Evolutionary conservation across 2,113 vertebrate genomes (phyloP).

Genomic region (Merops nubicus): DNA sequence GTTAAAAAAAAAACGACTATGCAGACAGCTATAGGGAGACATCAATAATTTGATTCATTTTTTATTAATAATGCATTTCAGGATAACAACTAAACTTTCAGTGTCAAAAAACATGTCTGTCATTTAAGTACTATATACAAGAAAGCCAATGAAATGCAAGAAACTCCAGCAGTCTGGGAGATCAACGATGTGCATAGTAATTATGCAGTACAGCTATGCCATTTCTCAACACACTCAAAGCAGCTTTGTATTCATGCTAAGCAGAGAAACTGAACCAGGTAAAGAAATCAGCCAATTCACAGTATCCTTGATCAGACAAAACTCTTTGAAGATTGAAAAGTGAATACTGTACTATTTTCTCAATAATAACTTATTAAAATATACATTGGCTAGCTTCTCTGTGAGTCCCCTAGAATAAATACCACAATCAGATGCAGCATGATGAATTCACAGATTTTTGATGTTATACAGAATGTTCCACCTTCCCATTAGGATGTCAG

Average conservation of each 20-base stretch:
- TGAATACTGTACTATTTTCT: slow-evolving; percentile 18
- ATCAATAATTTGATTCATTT: neutral
- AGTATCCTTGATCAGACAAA: neutral
- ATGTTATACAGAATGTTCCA: neutral
- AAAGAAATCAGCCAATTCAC: slow-evolving; percentile 49
- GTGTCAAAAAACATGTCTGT: neutral
- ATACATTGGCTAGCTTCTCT: neutral
- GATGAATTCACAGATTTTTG: neutral
- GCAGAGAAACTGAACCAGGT: neutral
- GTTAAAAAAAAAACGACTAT: neutral
- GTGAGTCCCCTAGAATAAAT: neutral
- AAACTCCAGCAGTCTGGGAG: neutral
- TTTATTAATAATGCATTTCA: neutral
- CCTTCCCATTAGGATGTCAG: neutral
- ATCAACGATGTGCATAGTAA: slow-evolving; percentile 28
- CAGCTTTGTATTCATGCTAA: slow-evolving; percentile 13
- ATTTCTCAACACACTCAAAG: slow-evolving; percentile 14
- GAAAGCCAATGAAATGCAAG: neutral
- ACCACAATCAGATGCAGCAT: neutral
- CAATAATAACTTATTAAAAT: neutral
- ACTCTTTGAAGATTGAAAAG: slow-evolving; percentile 27
- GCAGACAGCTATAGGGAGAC: neutral
- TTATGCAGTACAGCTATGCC: no score
- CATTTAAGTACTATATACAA: neutral
- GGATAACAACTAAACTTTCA: neutral